These are phyloP conservation scores for Channallabes apus DNA, from an alignment of 2,797 vertebrate species.

Conservation along the genomic window DNA sequence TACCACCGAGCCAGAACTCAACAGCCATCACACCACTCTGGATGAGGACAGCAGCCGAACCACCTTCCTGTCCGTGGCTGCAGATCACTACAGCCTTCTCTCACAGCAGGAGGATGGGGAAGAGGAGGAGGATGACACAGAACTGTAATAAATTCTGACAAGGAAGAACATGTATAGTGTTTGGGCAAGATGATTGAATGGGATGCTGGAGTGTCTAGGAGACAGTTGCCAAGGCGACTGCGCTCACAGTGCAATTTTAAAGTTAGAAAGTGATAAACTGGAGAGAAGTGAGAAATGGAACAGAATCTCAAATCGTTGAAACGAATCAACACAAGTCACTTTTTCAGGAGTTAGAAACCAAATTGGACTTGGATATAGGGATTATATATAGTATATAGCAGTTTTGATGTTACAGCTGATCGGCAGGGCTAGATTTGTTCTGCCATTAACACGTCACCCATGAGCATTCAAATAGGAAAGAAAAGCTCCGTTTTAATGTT, in stretches of 20 bases:
- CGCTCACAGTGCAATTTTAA: background rate
- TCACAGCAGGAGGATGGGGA: slow-evolving; percentile 70
- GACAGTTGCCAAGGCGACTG: background rate
- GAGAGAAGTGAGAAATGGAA: background rate
- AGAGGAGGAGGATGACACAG: slow-evolving; percentile 68
- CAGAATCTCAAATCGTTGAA: background rate
- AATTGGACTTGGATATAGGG: too few species aligned
- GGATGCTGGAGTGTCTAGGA: background rate
- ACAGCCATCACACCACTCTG: slow-evolving; percentile 39
- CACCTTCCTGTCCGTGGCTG: slow-evolving; percentile 62
- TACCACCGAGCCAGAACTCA: slow-evolving; percentile 65
- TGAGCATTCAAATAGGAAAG: background rate
- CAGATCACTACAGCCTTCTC: slow-evolving; percentile 73
- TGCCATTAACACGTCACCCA: background rate
- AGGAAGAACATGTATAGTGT: background rate
- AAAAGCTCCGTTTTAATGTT: background rate
- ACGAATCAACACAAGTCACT: background rate
- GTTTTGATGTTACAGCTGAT: too few species aligned
- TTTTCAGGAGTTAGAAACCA: background rate
- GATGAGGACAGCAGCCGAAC: slow-evolving; percentile 55
- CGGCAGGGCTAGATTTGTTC: background rate
- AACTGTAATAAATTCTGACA: slow-evolving; percentile 35
- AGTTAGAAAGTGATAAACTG: background rate
- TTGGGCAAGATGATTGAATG: background rate
- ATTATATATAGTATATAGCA: too few species aligned